These are phyloP conservation scores for Tetragnatha versicolor DNA, from an alignment of 1,140 invertebrate species.

Conservation along the genomic window DNA sequence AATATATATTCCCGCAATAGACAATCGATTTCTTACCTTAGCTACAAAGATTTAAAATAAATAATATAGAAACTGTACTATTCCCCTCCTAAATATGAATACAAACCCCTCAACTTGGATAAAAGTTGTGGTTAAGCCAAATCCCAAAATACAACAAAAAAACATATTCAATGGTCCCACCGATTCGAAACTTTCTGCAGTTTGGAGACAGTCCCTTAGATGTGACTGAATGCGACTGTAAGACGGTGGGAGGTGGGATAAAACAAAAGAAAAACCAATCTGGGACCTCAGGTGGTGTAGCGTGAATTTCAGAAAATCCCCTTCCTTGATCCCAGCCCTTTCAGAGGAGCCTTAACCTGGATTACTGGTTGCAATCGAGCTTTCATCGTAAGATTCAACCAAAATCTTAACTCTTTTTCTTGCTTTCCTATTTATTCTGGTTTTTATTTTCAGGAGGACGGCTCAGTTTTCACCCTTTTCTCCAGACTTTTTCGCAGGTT, in stretches of 20 bases:
- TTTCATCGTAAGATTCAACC: conserved; percentile 53
- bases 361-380: conserved; percentile 52
- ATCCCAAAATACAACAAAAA: no score
- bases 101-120: no score
- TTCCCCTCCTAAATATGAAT: no score
- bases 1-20: no score
- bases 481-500: background rate
- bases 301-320: conserved; percentile 55
- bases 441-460: conserved; percentile 31
- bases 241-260: background rate
- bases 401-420: conserved; percentile 42
- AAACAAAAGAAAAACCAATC: conserved; percentile 39
- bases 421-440: conserved; percentile 28
- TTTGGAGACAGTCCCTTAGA: conserved; percentile 31
- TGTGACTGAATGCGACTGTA: background rate
- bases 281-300: conserved; percentile 52
- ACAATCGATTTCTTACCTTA: no score
- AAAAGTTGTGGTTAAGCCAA: no score
- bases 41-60: no score
- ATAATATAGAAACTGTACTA: no score
- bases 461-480: background rate
- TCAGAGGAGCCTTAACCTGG: conserved; percentile 36
- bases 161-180: no score
- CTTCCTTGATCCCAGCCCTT: conserved; percentile 39
- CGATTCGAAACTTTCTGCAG: no score